Percentiles rank a stretch among this genome's conserved stretches.
phyloP scores from a whole-genome alignment of 2,113 vertebrate genomes.

The Saiga tatarica region DNA sequence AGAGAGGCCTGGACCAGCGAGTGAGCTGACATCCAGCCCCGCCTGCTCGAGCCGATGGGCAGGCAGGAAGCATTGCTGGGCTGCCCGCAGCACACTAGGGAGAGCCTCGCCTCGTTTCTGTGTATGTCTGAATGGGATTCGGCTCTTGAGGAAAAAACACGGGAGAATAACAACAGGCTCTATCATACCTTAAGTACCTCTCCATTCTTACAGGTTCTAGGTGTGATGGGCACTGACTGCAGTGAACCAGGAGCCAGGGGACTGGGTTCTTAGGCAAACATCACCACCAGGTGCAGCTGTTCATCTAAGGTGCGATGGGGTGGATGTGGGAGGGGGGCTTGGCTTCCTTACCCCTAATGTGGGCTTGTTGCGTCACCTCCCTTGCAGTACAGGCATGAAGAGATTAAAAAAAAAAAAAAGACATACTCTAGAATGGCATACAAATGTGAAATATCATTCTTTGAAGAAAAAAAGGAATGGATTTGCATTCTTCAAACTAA shows the following conservation, averaged over 20 bases:
- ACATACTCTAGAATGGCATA: neutral
- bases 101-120: neutral
- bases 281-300: rapidly evolving
- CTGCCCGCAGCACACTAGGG: rapidly evolving
- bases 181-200: rapidly evolving
- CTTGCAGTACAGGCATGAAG: neutral
- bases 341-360: neutral
- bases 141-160: neutral
- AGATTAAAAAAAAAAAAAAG: neutral
- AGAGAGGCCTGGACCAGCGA: rapidly evolving
- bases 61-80: rapidly evolving
- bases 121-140: neutral
- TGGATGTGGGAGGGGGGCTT: rapidly evolving
- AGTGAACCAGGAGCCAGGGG: neutral
- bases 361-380: neutral
- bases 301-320: rapidly evolving
- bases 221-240: rapidly evolving
- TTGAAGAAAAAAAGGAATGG: neutral
- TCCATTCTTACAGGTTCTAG: no score
- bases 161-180: neutral
- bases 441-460: neutral
- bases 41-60: rapidly evolving
- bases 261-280: rapidly evolving
- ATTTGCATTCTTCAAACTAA: neutral
- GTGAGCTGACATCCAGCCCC: rapidly evolving